Percentiles rank a stretch among this genome's conserved stretches.
Conservation (phyloP, 2,888 invertebrate species). For the Odontothrips loti region DNA sequence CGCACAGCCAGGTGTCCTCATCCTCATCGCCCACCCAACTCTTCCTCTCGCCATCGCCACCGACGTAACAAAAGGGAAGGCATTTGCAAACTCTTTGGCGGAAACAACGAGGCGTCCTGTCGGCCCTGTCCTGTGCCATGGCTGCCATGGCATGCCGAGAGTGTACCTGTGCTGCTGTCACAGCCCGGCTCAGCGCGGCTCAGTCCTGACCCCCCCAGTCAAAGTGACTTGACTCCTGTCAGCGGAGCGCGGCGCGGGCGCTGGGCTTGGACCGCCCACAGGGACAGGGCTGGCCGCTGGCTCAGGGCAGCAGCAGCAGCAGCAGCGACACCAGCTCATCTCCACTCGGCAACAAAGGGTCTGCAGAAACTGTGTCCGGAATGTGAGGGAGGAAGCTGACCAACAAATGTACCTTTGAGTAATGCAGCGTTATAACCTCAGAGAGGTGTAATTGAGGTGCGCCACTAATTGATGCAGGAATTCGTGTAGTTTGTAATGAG, state of each 20-base stretch:
- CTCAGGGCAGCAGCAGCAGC: not conserved
- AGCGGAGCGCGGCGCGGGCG: not conserved
- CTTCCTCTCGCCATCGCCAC: not conserved
- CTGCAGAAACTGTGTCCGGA: no score
- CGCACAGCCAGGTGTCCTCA: no score
- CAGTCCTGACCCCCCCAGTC: not conserved
- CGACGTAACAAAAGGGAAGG: conserved; percentile 11
- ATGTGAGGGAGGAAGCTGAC: no score
- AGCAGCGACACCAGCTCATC: not conserved
- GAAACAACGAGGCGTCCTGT: not conserved
- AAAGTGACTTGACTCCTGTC: not conserved
- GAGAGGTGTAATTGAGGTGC: no score
- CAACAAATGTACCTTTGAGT: no score
- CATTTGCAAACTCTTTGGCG: conserved; percentile 11
- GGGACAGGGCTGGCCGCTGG: not conserved
- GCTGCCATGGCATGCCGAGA: no score
- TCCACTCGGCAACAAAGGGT: no score
- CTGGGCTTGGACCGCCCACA: not conserved
- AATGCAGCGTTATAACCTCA: no score
- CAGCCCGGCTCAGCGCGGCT: not conserved
- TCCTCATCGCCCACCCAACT: not conserved
- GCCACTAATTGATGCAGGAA: no score
- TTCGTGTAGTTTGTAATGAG: no score
- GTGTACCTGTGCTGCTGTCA: not conserved
- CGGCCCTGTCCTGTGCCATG: not conserved